A percentile compares a stretch with the other conserved stretches of the same genome.
Evolutionary conservation across 2,797 vertebrate species (phyloP).

Genomic region (Orestias chungarensis): DNA sequence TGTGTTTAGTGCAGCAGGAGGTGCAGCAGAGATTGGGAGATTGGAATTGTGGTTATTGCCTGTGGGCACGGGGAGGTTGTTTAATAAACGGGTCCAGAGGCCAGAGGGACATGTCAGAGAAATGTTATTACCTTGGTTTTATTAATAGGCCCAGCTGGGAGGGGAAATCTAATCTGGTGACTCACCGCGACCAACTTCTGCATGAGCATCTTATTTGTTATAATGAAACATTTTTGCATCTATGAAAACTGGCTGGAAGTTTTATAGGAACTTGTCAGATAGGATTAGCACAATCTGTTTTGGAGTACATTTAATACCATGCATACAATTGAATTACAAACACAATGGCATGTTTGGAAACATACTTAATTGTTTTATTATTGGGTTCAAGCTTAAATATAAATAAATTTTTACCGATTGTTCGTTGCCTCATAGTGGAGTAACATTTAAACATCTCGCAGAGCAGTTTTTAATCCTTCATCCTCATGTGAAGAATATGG

Average conservation of each 20-base stretch:
- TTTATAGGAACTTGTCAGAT: constrained; percentile 32
- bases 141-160: constrained; percentile 71
- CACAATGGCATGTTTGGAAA: neutral
- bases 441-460: neutral
- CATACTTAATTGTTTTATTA: neutral
- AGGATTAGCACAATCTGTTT: constrained; percentile 26
- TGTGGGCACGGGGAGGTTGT: constrained; percentile 56
- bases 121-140: constrained; percentile 76
- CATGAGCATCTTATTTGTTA: constrained; percentile 57
- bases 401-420: neutral
- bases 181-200: constrained; percentile 54
- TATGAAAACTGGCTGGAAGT: constrained; percentile 37
- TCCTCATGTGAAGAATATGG: neutral
- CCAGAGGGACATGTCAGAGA: constrained; percentile 70
- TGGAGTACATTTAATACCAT: neutral
- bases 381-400: neutral
- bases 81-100: constrained; percentile 72
- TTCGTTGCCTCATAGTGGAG: neutral
- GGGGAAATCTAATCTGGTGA: constrained; percentile 59
- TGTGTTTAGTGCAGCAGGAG: constrained; percentile 31
- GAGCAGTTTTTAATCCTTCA: neutral
- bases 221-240: constrained; percentile 32
- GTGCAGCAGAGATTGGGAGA: constrained; percentile 47
- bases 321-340: neutral
- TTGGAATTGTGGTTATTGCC: constrained; percentile 66